Evolutionary conservation across 2,888 invertebrate species (phyloP).

Genomic region (Podotricha telesiphe): DNA sequence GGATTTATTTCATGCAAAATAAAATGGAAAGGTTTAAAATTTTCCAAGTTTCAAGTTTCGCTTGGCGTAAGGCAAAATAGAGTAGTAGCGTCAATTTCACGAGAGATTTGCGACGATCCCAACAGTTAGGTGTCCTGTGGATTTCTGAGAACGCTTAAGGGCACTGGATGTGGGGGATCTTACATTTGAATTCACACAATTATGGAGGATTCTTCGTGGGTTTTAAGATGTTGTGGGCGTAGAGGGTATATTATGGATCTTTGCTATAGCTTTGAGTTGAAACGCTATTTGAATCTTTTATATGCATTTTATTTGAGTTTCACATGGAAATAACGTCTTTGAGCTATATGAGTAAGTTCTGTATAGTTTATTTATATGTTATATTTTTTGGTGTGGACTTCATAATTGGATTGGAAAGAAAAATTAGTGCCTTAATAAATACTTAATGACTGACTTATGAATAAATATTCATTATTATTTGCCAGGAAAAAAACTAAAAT

Average conservation of each 20-base stretch:
- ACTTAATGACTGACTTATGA: too few species aligned
- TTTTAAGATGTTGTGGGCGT: conserved; percentile 4
- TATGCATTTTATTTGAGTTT: background rate
- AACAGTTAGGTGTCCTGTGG: conserved; percentile 50
- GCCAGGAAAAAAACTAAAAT: too few species aligned
- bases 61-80: conserved; percentile 57
- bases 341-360: too few species aligned
- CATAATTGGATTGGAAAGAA: too few species aligned
- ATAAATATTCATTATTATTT: too few species aligned
- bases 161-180: conserved; percentile 21
- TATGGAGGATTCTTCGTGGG: conserved; percentile 14
- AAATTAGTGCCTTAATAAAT: too few species aligned
- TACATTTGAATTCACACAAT: conserved; percentile 34
- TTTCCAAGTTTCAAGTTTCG: conserved; percentile 62
- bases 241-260: background rate
- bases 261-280: background rate
- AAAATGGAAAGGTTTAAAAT: conserved; percentile 52
- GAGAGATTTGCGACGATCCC: conserved; percentile 71
- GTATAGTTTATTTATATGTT: too few species aligned
- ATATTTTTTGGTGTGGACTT: too few species aligned
- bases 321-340: too few species aligned
- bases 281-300: background rate
- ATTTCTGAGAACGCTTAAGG: conserved; percentile 51
- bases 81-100: conserved; percentile 76
- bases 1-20: conserved; percentile 27